Evolutionary conservation across 2,797 vertebrate genomes (phyloP), one percentile per base, ranked within the genome.

Genomic region (Scolopax bukidnonensis): DNA sequence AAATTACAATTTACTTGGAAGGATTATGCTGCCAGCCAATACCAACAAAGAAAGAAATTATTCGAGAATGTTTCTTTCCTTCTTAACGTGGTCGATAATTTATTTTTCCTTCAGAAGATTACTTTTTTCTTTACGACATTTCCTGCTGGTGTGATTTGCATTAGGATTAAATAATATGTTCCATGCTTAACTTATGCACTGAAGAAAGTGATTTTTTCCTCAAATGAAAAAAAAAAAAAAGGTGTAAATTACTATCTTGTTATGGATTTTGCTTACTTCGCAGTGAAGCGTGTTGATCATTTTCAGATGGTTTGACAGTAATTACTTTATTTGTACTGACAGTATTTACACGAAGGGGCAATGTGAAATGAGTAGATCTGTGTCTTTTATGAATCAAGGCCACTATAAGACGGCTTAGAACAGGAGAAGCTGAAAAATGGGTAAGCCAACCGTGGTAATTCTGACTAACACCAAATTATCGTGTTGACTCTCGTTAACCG

Each of bases 21-120:
- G 98, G 97, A 98, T 98, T 98, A 98, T 95, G 93, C 97, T 98
- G 96, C 97, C 98, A 98, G 98, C 98, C 98, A 98, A 98, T 98
- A 98, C 98, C 97, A 98, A 98, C 98, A 98, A 97, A 98, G 95
- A 98, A 96, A 98, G 96, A 98, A 98, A 98, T 98, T 97, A 98
- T 98, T 98, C 4, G 94, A 98, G 98, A 98, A 98, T 97, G 97
- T 98, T 98, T 98, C 98, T 98, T 98, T 98, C 98, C 98, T 98
- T 97, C 96, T 88, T 98, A 98, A 98, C 97, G 92, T 93, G 90
- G 97, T 97, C 71, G 98, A 98, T 98, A 98, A 98, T 98, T 98
- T 98, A 98, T 98, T 98, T 98, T 98, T 98, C 98, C 98, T 98
- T 98, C 96, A 98, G 97, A 98, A 98, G 98, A 98, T 98, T 98